phyloP scores from a whole-genome alignment of 2,797 vertebrate genomes.

The Sebastolobus altivelis region DNA sequence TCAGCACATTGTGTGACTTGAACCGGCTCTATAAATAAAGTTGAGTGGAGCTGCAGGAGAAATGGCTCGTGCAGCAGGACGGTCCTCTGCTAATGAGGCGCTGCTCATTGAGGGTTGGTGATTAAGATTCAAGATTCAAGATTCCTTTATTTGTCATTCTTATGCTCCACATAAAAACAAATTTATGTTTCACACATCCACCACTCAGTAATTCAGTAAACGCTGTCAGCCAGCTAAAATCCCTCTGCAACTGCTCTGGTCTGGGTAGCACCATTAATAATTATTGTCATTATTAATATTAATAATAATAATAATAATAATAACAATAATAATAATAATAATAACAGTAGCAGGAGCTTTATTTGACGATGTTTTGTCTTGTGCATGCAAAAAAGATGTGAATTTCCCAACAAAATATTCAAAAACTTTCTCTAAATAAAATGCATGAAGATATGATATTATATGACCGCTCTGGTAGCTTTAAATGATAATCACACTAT shows the following conservation, averaged over 20 bases:
- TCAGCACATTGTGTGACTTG: background rate
- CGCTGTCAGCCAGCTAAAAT: background rate
- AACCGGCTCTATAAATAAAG: constrained; percentile 33
- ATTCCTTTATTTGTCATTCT: no score
- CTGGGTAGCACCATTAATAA: background rate
- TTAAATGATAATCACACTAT: constrained; percentile 1
- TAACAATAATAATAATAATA: background rate
- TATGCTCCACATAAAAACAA: no score
- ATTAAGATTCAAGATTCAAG: background rate
- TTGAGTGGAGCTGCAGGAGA: constrained; percentile 18
- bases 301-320: background rate
- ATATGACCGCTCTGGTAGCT: background rate
- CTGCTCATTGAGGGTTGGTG: constrained; percentile 20
- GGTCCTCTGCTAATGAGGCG: constrained; percentile 35
- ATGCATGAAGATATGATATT: background rate
- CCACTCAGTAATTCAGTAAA: background rate
- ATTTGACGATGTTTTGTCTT: background rate
- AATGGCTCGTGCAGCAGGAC: constrained; percentile 36
- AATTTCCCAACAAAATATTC: background rate
- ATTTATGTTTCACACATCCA: no score
- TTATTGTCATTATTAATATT: background rate
- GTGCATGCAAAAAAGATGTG: background rate
- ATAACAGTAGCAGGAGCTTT: background rate
- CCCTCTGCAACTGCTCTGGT: constrained; percentile 4
- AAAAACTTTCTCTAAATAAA: background rate